Conservation (phyloP, 2,797 vertebrate genomes). For the Lutjanus argentimaculatus region DNA sequence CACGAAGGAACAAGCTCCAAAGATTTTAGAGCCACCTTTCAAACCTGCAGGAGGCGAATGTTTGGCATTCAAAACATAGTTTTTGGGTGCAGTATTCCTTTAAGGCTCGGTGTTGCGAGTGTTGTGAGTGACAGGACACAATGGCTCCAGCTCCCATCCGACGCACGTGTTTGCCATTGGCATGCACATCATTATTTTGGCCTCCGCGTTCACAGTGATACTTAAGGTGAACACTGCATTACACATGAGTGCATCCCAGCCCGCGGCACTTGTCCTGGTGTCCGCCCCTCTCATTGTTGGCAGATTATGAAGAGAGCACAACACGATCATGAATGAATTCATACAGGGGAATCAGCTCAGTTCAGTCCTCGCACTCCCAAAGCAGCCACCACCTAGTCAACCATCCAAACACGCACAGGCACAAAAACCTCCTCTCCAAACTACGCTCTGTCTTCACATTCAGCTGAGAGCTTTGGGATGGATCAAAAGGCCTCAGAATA, state of each 20-base stretch:
- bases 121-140: constrained; percentile 58
- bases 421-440: constrained; percentile 36
- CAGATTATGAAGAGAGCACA: constrained; percentile 44
- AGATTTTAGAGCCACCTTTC: constrained; percentile 18
- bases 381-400: constrained; percentile 34
- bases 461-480: constrained; percentile 59
- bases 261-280: constrained; percentile 42
- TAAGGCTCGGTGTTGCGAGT: constrained; percentile 33
- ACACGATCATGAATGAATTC: constrained; percentile 60
- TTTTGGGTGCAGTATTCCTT: constrained; percentile 38
- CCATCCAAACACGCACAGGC: constrained; percentile 32
- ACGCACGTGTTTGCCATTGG: constrained; percentile 53
- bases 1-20: constrained; percentile 17
- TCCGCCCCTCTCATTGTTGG: constrained; percentile 24
- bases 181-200: constrained; percentile 52
- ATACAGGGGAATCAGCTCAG: constrained; percentile 55
- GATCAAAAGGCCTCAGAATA: constrained; percentile 70
- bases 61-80: constrained; percentile 39
- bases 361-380: constrained; percentile 33
- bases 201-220: constrained; percentile 29
- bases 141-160: constrained; percentile 45
- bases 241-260: constrained; percentile 37
- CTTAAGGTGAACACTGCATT: constrained; percentile 36
- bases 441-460: constrained; percentile 54
- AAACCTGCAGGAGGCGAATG: constrained; percentile 19